Evolutionary conservation across 2,113 vertebrate species (phyloP).

Genomic region (Pelmatolapia mariae): DNA sequence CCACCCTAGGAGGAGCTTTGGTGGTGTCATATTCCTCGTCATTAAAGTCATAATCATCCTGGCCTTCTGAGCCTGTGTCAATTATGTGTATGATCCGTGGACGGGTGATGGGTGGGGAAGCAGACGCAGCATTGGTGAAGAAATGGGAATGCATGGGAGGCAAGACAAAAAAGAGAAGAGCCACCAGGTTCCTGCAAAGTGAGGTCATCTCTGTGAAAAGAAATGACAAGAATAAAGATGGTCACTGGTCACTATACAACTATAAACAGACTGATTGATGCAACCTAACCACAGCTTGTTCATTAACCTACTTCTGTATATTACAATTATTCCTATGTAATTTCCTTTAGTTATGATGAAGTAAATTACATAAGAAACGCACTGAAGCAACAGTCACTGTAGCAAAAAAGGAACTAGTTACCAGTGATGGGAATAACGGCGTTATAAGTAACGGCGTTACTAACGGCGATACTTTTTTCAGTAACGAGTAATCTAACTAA

Average conservation of each 20-base stretch:
- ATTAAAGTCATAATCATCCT: background rate
- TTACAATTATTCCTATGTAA: background rate
- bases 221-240: background rate
- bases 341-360: accelerated
- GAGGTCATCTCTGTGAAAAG: slow-evolving; percentile 45
- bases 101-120: slow-evolving; percentile 15
- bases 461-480: no score
- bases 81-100: slow-evolving; percentile 9
- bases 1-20: background rate
- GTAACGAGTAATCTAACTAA: no score
- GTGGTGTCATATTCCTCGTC: accelerated
- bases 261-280: background rate
- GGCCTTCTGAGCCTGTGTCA: background rate
- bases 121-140: slow-evolving; percentile 6
- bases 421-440: background rate
- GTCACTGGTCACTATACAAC: background rate
- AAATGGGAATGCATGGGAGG: slow-evolving; percentile 4
- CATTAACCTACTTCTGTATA: background rate
- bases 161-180: slow-evolving; percentile 40
- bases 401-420: background rate
- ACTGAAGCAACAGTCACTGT: background rate
- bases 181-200: background rate
- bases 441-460: no score
- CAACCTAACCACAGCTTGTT: background rate
- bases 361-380: background rate